These are phyloP conservation scores for Nasonia longicornis DNA, from an alignment of 1,140 invertebrate species.

Conservation along the genomic window DNA sequence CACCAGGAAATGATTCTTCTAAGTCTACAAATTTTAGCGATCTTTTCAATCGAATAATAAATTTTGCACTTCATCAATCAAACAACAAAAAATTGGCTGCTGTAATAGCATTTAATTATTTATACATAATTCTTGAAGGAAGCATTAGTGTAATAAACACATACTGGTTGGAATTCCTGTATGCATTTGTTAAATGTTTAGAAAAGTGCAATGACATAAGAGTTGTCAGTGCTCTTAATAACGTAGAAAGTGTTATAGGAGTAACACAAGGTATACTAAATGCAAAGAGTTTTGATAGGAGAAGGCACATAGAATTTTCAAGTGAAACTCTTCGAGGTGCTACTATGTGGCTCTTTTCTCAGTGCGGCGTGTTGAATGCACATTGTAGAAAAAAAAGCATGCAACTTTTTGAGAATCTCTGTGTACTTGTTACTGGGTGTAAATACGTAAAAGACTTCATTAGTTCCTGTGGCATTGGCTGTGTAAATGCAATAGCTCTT, in stretches of 20 bases:
- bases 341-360: conserved; percentile 72
- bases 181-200: conserved; percentile 75
- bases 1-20: conserved; percentile 59
- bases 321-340: conserved; percentile 68
- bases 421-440: conserved; percentile 60
- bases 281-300: conserved; percentile 51
- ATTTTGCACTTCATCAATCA: conserved; percentile 75
- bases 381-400: conserved; percentile 72
- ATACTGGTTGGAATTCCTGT: conserved; percentile 77
- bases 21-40: conserved; percentile 59
- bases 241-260: conserved; percentile 73
- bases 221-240: conserved; percentile 68
- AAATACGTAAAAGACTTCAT: conserved; percentile 43
- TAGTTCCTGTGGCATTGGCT: neutral
- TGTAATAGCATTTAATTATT: conserved; percentile 78
- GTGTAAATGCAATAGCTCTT: conserved; percentile 22
- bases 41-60: conserved; percentile 73
- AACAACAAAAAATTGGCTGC: conserved; percentile 75
- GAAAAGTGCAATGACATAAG: conserved; percentile 63
- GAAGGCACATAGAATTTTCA: conserved; percentile 62
- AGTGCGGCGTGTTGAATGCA: conserved; percentile 67
- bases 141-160: conserved; percentile 71
- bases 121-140: conserved; percentile 74
- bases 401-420: conserved; percentile 70
- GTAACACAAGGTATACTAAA: conserved; percentile 70